Conservation (phyloP, 1,140 invertebrate genomes). For the Leguminivora glycinivorella region DNA sequence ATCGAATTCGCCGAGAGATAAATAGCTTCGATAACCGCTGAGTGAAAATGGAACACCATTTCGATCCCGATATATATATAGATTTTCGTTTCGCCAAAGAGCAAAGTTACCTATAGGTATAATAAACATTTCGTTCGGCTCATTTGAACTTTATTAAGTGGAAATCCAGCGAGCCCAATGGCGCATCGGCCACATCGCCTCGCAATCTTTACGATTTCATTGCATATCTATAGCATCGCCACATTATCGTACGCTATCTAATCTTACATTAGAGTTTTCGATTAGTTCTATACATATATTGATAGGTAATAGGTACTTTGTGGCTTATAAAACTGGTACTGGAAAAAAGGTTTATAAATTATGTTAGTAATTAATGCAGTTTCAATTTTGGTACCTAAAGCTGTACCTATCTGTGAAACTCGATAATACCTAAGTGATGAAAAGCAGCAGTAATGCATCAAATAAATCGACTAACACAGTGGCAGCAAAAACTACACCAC, state of each 20-base stretch:
- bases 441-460: too few species aligned
- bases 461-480: too few species aligned
- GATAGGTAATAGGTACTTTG: background rate
- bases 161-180: conserved; percentile 48
- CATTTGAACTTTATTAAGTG: conserved; percentile 61
- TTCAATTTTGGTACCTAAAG: too few species aligned
- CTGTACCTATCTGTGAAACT: too few species aligned
- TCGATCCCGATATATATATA: conserved; percentile 39
- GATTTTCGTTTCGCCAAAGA: conserved; percentile 37
- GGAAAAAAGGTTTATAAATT: too few species aligned
- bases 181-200: conserved; percentile 39
- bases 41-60: conserved; percentile 34
- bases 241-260: too few species aligned
- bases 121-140: conserved; percentile 56
- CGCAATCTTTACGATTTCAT: conserved; percentile 36
- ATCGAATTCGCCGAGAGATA: conserved; percentile 16
- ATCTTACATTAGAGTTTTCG: background rate
- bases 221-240: conserved; percentile 19
- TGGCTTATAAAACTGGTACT: background rate
- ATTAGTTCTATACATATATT: background rate
- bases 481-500: too few species aligned
- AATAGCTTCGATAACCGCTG: conserved; percentile 20
- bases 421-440: too few species aligned
- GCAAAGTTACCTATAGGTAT: conserved; percentile 35
- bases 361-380: too few species aligned